Conservation (phyloP, 2,797 vertebrate genomes). For the Crossoptilon crossoptilon region DNA sequence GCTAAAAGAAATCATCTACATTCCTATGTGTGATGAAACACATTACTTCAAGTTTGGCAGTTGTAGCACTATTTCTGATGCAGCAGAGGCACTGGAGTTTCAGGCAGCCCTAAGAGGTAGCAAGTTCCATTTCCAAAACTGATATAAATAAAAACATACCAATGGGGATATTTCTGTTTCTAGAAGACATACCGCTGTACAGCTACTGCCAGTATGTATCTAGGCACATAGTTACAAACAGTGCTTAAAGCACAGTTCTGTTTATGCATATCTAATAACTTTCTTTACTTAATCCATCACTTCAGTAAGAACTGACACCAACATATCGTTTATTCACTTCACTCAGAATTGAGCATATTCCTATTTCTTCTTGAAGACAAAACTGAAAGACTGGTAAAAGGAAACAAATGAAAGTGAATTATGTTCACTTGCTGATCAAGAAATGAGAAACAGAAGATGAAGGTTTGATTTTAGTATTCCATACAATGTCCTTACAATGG, state of each 20-base stretch:
- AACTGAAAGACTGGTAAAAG: neutral
- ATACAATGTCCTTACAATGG: neutral
- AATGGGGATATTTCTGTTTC: neutral
- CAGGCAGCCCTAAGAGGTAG: neutral
- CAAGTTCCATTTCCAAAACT: neutral
- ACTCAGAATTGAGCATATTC: rapidly evolving
- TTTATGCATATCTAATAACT: neutral
- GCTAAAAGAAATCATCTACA: neutral
- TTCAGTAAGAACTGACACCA: neutral
- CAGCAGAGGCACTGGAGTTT: neutral
- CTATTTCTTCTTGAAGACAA: neutral
- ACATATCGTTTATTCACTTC: neutral
- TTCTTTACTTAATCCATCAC: neutral
- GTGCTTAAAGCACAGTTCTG: neutral
- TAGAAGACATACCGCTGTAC: neutral
- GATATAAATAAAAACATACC: neutral
- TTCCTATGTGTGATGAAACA: neutral
- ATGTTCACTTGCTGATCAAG: neutral
- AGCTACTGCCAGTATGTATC: neutral
- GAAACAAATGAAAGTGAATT: neutral
- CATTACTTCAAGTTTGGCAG: neutral
- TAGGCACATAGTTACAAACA: neutral
- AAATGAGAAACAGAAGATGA: neutral
- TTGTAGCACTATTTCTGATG: neutral
- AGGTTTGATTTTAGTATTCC: neutral